A percentile compares a stretch with the other conserved stretches of the same genome.
Evolutionary conservation across 2,113 vertebrate species (phyloP).

Genomic region (Meles meles): DNA sequence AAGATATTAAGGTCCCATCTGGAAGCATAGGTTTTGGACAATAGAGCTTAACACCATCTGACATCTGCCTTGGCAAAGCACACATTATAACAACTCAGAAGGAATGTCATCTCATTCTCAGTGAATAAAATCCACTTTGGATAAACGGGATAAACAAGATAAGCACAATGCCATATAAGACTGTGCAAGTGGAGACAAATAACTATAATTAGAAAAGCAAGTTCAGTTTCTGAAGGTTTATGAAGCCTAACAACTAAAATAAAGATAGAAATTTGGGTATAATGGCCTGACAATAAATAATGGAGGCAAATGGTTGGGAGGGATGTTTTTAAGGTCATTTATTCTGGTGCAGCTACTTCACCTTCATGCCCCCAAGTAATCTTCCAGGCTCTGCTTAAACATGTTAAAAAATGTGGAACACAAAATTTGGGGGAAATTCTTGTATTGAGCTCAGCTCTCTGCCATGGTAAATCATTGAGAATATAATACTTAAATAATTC

Average conservation of each 20-base stretch:
- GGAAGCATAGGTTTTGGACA: neutral
- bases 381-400: neutral
- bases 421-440: neutral
- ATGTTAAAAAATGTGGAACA: neutral
- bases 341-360: neutral
- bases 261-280: neutral
- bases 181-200: neutral
- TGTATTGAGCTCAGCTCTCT: neutral
- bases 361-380: neutral
- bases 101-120: neutral
- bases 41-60: neutral
- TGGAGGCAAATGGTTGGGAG: neutral
- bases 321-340: constrained; percentile 27
- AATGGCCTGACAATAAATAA: constrained; percentile 6
- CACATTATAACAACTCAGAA: neutral
- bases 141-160: neutral
- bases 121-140: constrained; percentile 3
- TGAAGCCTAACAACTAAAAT: constrained; percentile 14
- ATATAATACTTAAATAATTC: constrained; percentile 34
- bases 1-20: neutral
- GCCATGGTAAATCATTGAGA: neutral
- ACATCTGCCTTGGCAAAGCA: neutral
- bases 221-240: constrained; percentile 11
- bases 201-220: neutral
- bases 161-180: neutral